Evolutionary conservation across 2,113 vertebrate genomes (phyloP).

Genomic region (Clarias batrachus): DNA sequence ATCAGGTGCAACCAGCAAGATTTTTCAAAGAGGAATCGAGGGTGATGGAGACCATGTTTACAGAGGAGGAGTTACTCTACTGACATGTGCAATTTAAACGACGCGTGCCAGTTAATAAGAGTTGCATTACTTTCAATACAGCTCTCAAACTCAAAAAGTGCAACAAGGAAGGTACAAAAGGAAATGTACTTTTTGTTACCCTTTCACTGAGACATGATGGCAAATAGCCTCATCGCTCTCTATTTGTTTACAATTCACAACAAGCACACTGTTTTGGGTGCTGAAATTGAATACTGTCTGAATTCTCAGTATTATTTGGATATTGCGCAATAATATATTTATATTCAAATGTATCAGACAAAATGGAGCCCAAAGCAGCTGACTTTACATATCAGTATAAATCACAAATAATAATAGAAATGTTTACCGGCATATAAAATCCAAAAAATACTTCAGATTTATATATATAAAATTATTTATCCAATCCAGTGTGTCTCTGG

Average conservation of each 20-base stretch:
- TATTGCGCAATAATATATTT: background rate
- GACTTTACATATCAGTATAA: background rate
- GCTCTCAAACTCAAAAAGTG: background rate
- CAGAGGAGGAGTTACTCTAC: too few species aligned
- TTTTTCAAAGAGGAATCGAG: too few species aligned
- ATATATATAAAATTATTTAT: background rate
- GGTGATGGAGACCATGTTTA: too few species aligned
- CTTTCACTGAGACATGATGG: background rate
- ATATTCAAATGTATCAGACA: background rate
- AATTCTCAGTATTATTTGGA: too few species aligned
- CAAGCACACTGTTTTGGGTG: background rate
- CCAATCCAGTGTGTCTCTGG: background rate
- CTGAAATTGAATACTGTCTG: background rate
- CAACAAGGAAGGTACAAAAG: background rate
- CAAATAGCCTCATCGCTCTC: background rate
- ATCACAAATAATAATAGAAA: background rate
- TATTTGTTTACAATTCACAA: background rate
- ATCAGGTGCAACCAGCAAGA: too few species aligned
- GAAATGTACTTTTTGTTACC: background rate
- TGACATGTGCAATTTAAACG: too few species aligned
- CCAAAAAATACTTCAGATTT: background rate
- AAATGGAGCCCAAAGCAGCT: constrained; percentile 5
- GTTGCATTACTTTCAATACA: too few species aligned
- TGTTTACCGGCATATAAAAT: background rate
- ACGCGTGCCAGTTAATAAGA: too few species aligned